phyloP scores from a whole-genome alignment of 2,888 invertebrate species.

The Erpobdella octoculata region DNA sequence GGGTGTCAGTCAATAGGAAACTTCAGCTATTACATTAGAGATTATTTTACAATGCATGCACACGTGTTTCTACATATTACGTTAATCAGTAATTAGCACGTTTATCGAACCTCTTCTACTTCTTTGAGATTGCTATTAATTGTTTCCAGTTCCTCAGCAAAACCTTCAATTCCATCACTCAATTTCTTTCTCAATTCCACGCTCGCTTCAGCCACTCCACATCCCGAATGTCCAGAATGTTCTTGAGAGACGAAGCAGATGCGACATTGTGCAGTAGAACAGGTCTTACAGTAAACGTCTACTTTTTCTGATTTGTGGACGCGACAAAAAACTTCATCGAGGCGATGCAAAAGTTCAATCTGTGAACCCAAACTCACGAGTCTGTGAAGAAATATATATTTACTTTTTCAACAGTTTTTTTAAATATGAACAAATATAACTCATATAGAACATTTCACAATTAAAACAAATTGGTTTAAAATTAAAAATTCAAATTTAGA shows the following conservation, averaged over 20 bases:
- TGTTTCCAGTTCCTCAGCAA: conserved; percentile 3
- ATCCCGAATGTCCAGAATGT: conserved; percentile 17
- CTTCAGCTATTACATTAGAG: too few species aligned
- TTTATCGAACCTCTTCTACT: conserved; percentile 7
- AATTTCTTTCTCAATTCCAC: conserved; percentile 4
- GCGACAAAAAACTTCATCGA: conserved; percentile 7
- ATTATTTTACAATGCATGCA: not conserved
- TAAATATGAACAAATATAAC: not conserved
- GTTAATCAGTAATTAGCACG: not conserved
- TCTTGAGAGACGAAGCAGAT: conserved; percentile 15
- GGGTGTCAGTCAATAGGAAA: too few species aligned
- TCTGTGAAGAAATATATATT: not conserved
- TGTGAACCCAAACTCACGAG: conserved; percentile 7
- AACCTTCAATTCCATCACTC: not conserved
- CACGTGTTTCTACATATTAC: not conserved
- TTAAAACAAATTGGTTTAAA: too few species aligned
- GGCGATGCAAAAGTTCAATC: conserved; percentile 8
- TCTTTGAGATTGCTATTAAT: conserved; percentile 18
- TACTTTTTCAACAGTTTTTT: not conserved
- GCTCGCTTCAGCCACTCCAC: conserved; percentile 18
- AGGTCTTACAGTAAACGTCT: conserved; percentile 19
- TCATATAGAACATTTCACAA: not conserved
- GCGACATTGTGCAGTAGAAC: not conserved
- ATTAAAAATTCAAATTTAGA: not conserved
- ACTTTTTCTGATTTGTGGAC: conserved; percentile 3